Base-by-base conservation (phyloP, 1,140 invertebrate species). In the Dendrolimus kikuchii region DNA sequence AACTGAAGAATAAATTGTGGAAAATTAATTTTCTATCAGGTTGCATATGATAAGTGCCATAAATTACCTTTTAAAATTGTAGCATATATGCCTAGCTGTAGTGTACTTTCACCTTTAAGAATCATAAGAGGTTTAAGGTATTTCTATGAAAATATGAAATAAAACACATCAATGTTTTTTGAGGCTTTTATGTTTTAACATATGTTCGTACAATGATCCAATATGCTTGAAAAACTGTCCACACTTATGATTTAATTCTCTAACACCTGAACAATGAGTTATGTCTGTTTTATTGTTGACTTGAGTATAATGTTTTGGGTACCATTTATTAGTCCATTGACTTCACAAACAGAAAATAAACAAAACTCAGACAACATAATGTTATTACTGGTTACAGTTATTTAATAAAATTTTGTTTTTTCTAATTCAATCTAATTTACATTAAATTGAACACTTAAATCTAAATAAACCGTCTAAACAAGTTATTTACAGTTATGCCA, bases 131-230 rank as follows among this genome's bases (percentile, higher is more conserved):
- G 23, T 23, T 23, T 23, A 3, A 23, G 23, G 23, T 23, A 23
- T 23, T 23, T 23, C 23, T 23, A 23, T 23, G 3, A 23, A 3
- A 23, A 23, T 23, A 23, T 49, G 4, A 47, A 39, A 66, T 81
- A 77, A 66, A 66, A 81, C 77, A 78, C 45, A 66, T 61, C 51
- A 43, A 62, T 53, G 66, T 64, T 68, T 80, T 82, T 81, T 65
- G 66, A 71, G 71, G 64, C 74, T 82, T 77, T 85, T 77, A 78
- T 82, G 66, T 76, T 85, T 74, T 79, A 81, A 80, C 74, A 80
- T 85, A 83, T 81, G 77, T 85, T 83, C 73, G 66, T 81, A 82
- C 79, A 82, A 80, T 82, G 76, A 78, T 81, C 69, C 76, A 82
- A 78, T 81, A 81, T 80, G 77, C 68, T 79, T 73, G 66, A 80